Evolutionary conservation across 2,797 vertebrate genomes (phyloP).

Genomic region (Echiichthys vipera): DNA sequence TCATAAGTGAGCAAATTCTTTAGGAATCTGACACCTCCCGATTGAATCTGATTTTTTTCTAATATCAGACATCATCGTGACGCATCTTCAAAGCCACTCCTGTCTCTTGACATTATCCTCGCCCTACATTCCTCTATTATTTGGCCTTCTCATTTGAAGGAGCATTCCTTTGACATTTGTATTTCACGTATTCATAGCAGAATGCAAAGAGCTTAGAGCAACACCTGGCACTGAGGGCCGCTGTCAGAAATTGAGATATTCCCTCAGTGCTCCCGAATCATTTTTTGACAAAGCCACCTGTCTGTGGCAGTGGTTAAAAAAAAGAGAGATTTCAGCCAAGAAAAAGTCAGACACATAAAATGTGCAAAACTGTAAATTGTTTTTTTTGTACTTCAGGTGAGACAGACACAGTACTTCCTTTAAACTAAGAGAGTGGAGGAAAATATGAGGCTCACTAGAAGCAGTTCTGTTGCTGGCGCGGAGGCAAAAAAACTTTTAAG

Average conservation of each 20-base stretch:
- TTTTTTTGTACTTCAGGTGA: too few relatives aligned
- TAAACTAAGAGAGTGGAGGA: slow-evolving; percentile 1
- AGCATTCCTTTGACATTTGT: slow-evolving; percentile 27
- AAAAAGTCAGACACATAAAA: too few relatives aligned
- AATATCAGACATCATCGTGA: slow-evolving; percentile 5
- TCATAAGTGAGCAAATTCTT: neutral
- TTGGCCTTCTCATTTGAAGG: neutral
- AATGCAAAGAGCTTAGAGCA: neutral
- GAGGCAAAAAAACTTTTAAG: too few relatives aligned
- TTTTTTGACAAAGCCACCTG: neutral
- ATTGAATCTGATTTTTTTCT: neutral
- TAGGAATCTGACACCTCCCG: neutral
- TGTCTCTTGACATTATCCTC: slow-evolving; percentile 14
- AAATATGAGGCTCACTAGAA: neutral
- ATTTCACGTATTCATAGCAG: slow-evolving; percentile 5
- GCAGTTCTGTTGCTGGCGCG: too few relatives aligned
- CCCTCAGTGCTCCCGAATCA: neutral
- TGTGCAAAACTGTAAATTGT: too few relatives aligned
- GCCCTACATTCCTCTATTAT: neutral
- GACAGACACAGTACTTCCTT: neutral
- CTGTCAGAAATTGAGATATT: neutral
- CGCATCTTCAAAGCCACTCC: slow-evolving; percentile 11
- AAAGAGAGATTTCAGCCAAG: too few relatives aligned
- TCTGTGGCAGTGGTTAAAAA: too few relatives aligned
- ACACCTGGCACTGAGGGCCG: neutral